Evolutionary conservation across 37 sponge, comb jelly and placozoan genomes (phyloP).

Genomic region (Beroe ovata): DNA sequence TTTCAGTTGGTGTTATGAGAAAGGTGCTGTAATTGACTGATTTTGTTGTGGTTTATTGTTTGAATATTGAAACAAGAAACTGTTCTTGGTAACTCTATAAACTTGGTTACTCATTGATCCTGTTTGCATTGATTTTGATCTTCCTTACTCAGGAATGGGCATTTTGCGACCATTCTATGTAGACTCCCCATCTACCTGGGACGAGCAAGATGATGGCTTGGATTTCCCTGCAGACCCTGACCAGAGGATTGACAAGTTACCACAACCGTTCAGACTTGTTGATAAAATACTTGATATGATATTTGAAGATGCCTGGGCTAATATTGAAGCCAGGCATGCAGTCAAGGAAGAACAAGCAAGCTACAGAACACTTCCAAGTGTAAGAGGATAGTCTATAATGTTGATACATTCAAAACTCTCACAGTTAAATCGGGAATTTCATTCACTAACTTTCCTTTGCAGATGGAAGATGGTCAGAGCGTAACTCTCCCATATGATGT

Average conservation of each 20-base stretch:
- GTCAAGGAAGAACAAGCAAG: conserved; percentile 11
- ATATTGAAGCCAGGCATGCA: conserved; percentile 7
- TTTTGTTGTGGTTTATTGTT: too few species aligned
- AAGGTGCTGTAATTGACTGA: too few species aligned
- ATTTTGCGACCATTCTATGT: conserved; percentile 50
- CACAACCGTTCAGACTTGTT: conserved; percentile 42
- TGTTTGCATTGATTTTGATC: too few species aligned
- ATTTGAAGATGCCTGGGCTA: conserved; percentile 48
- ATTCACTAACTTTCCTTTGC: not conserved
- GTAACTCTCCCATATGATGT: conserved; percentile 2
- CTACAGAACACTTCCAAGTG: not conserved
- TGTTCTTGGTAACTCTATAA: too few species aligned
- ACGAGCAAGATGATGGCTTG: conserved; percentile 23
- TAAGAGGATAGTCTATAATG: too few species aligned
- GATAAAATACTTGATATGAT: conserved; percentile 13
- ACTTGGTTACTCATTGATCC: too few species aligned
- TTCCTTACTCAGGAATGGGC: conserved; percentile 29
- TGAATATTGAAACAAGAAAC: too few species aligned
- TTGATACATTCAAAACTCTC: too few species aligned
- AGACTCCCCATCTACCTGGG: conserved; percentile 53
- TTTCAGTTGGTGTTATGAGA: too few species aligned
- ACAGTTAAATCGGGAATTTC: too few species aligned
- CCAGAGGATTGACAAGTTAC: conserved; percentile 21
- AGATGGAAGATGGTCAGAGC: conserved; percentile 4
- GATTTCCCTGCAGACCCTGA: conserved; percentile 50